Percentiles rank a stretch among this genome's conserved stretches.
These are phyloP conservation scores for Hybognathus amarus DNA, from an alignment of 2,797 vertebrate genomes.

Conservation along the genomic window DNA sequence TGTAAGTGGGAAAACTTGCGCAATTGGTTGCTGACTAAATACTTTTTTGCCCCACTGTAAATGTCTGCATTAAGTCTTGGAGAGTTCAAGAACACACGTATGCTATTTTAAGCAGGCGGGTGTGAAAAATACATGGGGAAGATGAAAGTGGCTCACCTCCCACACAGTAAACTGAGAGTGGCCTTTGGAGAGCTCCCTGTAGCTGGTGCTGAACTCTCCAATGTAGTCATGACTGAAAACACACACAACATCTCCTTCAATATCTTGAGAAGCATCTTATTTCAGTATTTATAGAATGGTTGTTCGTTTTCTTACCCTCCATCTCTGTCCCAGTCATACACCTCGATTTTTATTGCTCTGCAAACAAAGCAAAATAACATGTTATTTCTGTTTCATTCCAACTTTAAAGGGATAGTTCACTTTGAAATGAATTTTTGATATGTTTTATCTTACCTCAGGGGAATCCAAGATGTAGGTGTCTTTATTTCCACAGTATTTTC, in stretches of 20 bases:
- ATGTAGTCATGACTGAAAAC: slow-evolving; percentile 93
- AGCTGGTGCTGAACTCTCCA: slow-evolving; percentile 97
- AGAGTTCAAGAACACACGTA: not conserved
- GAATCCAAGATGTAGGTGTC: too few relatives aligned
- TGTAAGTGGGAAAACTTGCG: too few relatives aligned
- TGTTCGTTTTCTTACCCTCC: slow-evolving; percentile 81
- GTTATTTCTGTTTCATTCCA: not conserved
- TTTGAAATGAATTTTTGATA: too few relatives aligned
- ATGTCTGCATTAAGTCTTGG: not conserved
- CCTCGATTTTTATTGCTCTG: slow-evolving; percentile 93
- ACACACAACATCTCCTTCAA: slow-evolving; percentile 13
- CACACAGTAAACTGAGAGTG: slow-evolving; percentile 96
- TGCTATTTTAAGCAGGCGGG: not conserved
- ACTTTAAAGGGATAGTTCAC: too few relatives aligned
- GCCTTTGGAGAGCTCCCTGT: slow-evolving; percentile 92
- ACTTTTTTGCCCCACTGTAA: not conserved
- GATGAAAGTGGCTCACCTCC: slow-evolving; percentile 80
- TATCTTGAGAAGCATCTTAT: not conserved
- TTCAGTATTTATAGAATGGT: not conserved
- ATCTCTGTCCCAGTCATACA: slow-evolving; percentile 93
- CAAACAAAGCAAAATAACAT: slow-evolving; percentile 43
- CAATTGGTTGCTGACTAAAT: too few relatives aligned
- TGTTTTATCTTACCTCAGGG: too few relatives aligned
- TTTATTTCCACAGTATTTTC: too few relatives aligned
- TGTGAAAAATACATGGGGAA: slow-evolving; percentile 27